Percentiles rank a stretch among this genome's conserved stretches.
These are phyloP conservation scores for Ctenochaetus hawaiiensis DNA, from an alignment of 2,797 vertebrate species.

Conservation along the genomic window DNA sequence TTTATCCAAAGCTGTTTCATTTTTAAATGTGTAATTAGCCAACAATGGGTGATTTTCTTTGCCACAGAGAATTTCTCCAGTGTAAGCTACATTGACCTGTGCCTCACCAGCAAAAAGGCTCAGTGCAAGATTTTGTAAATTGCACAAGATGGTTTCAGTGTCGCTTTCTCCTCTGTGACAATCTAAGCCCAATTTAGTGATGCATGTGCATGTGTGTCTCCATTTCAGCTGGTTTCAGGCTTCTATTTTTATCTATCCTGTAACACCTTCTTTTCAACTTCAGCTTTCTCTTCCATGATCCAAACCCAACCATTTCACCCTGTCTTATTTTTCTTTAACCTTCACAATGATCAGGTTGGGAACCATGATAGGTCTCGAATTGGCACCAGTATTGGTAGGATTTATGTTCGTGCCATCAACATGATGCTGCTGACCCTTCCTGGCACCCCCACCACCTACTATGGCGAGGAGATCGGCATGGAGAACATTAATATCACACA, in stretches of 20 bases:
- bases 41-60: neutral
- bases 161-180: constrained; percentile 2
- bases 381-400: constrained; percentile 86
- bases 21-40: neutral
- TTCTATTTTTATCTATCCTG: neutral
- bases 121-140: neutral
- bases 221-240: neutral
- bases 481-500: constrained; percentile 84
- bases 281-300: neutral
- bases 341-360: constrained; percentile 85
- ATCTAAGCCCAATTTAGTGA: neutral
- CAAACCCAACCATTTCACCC: neutral
- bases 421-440: constrained; percentile 96
- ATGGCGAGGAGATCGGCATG: constrained; percentile 99
- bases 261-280: neutral
- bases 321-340: neutral
- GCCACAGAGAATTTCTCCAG: neutral
- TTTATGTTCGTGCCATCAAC: constrained; percentile 88
- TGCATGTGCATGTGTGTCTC: neutral
- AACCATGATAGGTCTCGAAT: constrained; percentile 90
- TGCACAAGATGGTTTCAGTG: neutral
- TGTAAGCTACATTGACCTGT: neutral
- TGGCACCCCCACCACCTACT: constrained; percentile 95
- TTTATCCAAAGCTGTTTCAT: neutral
- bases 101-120: neutral